phyloP scores from a whole-genome alignment of 1,140 invertebrate genomes.

The Diachasma alloeum region DNA sequence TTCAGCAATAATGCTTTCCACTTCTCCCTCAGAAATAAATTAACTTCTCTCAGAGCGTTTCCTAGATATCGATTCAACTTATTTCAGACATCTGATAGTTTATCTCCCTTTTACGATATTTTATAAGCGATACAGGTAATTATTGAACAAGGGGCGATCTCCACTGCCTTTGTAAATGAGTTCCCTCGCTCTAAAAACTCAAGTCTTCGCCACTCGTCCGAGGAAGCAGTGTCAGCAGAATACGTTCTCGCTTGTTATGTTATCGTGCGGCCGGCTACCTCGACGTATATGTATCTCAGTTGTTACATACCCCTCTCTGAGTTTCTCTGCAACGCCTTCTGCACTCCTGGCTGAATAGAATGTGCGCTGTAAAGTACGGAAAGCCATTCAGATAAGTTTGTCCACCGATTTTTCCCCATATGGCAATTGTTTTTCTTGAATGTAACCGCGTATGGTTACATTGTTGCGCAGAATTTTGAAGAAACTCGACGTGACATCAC shows the following conservation, averaged over 20 bases:
- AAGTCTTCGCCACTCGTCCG: background rate
- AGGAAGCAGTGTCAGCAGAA: slow-evolving; percentile 1
- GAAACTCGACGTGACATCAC: background rate
- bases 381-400: background rate
- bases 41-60: no score
- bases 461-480: background rate
- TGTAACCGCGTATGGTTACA: background rate
- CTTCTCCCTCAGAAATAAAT: no score
- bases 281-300: background rate
- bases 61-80: no score
- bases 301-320: background rate
- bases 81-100: no score
- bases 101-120: no score
- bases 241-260: background rate
- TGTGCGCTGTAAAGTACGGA: background rate
- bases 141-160: background rate
- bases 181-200: background rate
- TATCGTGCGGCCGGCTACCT: background rate
- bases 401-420: background rate
- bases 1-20: no score
- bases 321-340: background rate
- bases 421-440: background rate
- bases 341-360: background rate
- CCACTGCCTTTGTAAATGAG: background rate
- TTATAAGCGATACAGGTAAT: background rate